These are phyloP conservation scores for Drosophila paracracens DNA, from an alignment of 2,888 invertebrate species.

Conservation along the genomic window DNA sequence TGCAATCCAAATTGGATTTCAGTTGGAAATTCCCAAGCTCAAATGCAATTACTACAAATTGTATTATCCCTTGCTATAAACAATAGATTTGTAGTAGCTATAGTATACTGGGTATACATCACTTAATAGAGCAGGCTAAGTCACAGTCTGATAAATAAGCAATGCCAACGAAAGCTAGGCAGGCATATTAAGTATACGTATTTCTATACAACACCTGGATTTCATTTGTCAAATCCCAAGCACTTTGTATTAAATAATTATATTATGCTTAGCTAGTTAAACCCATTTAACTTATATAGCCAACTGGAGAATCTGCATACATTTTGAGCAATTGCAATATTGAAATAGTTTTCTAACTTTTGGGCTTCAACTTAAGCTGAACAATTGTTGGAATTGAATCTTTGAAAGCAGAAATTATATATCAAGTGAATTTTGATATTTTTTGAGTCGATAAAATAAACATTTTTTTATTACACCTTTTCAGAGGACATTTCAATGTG, in stretches of 20 bases:
- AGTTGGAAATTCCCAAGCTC: neutral
- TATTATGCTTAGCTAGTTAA: neutral
- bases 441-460: neutral
- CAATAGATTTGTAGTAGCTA: neutral
- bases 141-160: neutral
- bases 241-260: neutral
- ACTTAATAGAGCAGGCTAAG: neutral
- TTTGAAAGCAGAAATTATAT: neutral
- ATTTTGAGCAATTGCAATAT: neutral
- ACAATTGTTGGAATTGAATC: neutral
- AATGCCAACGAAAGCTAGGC: neutral
- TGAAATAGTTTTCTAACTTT: neutral
- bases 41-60: neutral
- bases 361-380: neutral
- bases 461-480: neutral
- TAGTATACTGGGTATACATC: neutral
- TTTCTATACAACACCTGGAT: neutral
- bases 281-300: neutral
- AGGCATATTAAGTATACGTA: neutral
- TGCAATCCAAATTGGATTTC: neutral
- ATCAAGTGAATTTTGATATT: neutral
- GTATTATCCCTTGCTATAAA: neutral
- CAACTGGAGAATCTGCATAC: neutral
- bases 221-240: too few species aligned
- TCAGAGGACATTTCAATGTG: neutral